phyloP scores from a whole-genome alignment of 2,888 invertebrate species.

The Perizoma flavofasciatum region DNA sequence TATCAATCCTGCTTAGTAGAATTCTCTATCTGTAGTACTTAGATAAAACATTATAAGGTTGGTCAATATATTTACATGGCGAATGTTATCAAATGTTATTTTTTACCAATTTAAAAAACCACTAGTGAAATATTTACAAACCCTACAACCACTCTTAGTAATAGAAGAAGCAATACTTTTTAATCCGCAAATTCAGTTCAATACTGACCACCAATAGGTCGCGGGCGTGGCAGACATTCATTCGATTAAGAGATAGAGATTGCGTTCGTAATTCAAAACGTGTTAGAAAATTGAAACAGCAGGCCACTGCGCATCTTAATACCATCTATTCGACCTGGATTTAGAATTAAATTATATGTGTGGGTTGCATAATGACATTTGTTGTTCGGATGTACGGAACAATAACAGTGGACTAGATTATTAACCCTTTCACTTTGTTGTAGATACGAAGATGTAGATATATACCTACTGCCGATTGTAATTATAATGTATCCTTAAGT shows the following conservation, averaged over 20 bases:
- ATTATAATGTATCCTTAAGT: no score
- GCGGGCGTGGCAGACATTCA: slow-evolving; percentile 62
- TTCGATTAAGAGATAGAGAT: slow-evolving; percentile 67
- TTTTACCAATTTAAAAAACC: no score
- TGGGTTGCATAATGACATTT: slow-evolving; percentile 44
- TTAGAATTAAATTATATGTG: slow-evolving; percentile 51
- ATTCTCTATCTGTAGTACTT: no score
- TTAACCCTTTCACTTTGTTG: slow-evolving; percentile 29
- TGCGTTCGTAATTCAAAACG: slow-evolving; percentile 71
- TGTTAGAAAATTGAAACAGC: slow-evolving; percentile 80
- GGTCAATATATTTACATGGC: no score
- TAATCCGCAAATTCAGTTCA: slow-evolving; percentile 24
- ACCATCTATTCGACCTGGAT: slow-evolving; percentile 62
- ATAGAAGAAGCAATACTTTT: slow-evolving; percentile 12
- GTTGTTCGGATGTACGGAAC: slow-evolving; percentile 32
- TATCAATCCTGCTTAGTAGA: no score
- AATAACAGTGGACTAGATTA: slow-evolving; percentile 29
- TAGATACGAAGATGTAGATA: no score
- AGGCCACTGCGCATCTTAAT: slow-evolving; percentile 62
- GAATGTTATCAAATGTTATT: no score
- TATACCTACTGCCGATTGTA: no score
- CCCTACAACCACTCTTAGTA: background rate
- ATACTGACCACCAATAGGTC: slow-evolving; percentile 56
- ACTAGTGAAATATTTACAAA: background rate
- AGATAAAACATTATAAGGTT: no score